Conservation (phyloP, 92 coral and sea anemone species). For the Isaurus tuberculatus region DNA sequence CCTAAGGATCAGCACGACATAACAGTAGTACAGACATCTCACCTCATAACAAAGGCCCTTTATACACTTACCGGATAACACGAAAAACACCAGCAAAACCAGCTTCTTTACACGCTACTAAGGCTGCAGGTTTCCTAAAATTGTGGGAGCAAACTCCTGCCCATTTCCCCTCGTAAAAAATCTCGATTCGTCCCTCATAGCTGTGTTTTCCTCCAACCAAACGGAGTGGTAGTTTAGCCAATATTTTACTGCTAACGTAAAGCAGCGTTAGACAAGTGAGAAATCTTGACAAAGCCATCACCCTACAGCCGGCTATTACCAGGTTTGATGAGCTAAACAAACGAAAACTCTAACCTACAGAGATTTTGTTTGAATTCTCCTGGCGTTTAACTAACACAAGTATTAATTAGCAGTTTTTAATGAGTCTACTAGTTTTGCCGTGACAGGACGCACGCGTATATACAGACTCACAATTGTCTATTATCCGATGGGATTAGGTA, state of each 20-base stretch:
- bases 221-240: conserved; percentile 39
- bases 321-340: not conserved
- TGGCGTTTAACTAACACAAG: not conserved
- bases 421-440: no score
- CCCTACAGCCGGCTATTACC: not conserved
- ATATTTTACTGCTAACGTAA: not conserved
- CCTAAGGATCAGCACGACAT: not conserved
- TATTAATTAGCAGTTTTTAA: no score
- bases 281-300: not conserved
- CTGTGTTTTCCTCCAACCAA: conserved; percentile 52
- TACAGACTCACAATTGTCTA: no score
- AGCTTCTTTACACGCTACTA: conserved; percentile 55
- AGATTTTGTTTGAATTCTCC: not conserved
- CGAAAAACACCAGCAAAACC: conserved; percentile 82
- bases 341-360: not conserved
- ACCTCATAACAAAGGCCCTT: conserved; percentile 24
- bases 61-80: conserved; percentile 53
- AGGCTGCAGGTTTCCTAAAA: conserved; percentile 46
- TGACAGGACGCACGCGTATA: no score
- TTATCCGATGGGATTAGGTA: no score
- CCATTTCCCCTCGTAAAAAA: conserved; percentile 58
- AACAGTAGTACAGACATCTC: not conserved
- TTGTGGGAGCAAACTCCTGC: conserved; percentile 52
- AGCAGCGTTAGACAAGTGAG: not conserved
- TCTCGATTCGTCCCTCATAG: conserved; percentile 60